Base-by-base conservation (phyloP, 2,113 vertebrate genomes). In the Psephotus haematonotus region DNA sequence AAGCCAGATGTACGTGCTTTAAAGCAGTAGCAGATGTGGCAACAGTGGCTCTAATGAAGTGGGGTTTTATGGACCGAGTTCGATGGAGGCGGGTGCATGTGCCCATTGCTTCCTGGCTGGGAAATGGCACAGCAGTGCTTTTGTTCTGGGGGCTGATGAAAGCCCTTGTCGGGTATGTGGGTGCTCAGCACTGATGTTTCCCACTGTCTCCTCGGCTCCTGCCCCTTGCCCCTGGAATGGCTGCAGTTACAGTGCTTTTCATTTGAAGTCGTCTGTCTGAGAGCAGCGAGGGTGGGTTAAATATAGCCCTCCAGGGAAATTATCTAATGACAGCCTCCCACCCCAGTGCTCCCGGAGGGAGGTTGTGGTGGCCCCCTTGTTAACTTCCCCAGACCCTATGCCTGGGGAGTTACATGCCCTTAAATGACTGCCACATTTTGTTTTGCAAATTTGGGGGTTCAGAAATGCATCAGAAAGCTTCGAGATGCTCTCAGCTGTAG, bases 11-110 rank as follows among this genome's bases (percentile, higher is more conserved):
- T 75, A 69, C 13, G 11, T 87, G 60, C 87, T 92, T 91, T 94
- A 94, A 97, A 96, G 84, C 79, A 81, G 44, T 92, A 84, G 89
- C 86, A 96, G 93, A 93, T 96, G 94, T 93, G 50, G 82, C 47
- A 80, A 41, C 59, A 75, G 72, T 92, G 77, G 50, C 67, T 91
- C 59, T 84, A 74, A 87, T 79, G 80, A 92, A 84, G 23, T 52
- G 44, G 43, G 44, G 67, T 85, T 94, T 92, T 82, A 90, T 80
- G 77, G 86, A 86, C 29, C 11, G 17, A 86, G 37, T 17, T 16
- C 1, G 1, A 35, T 80, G 79, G 72, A 67, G 89, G 63, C 3
- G 47, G n/a, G 33, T 39, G 33, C 0, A 1, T 63, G 59, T 70
- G 53, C 79, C 49, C 2, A 0, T 60, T 47, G 47, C 69, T 91